Conservation (phyloP, 2,113 vertebrate species). For the Patagioenas fasciata region DNA sequence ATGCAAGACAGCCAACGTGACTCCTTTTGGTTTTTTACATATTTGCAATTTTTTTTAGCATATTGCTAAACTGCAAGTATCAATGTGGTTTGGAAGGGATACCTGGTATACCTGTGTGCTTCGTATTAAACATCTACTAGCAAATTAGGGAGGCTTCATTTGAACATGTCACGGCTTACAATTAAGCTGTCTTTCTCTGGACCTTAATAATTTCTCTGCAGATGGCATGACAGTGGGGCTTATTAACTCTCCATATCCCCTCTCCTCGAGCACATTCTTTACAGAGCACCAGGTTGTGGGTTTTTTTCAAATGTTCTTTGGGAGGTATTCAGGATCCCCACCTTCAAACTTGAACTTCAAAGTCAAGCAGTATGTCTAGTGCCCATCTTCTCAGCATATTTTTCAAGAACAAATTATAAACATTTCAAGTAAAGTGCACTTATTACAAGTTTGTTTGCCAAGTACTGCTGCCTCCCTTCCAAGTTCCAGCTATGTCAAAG, state of each 20-base stretch:
- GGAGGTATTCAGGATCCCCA: neutral
- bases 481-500: slow-evolving; percentile 44
- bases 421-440: slow-evolving; percentile 62
- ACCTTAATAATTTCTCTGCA: neutral
- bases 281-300: neutral
- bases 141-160: neutral
- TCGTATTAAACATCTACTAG: neutral
- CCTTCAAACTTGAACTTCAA: slow-evolving; percentile 52
- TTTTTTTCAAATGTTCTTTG: neutral
- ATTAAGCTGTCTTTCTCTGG: neutral
- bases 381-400: slow-evolving; percentile 60
- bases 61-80: neutral
- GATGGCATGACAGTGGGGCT: neutral
- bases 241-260: neutral
- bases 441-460: slow-evolving; percentile 63
- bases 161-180: neutral
- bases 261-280: slow-evolving; percentile 8
- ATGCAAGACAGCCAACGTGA: neutral
- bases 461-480: slow-evolving; percentile 44
- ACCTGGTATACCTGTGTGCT: neutral
- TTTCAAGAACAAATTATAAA: slow-evolving; percentile 60
- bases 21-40: neutral
- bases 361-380: slow-evolving; percentile 2
- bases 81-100: neutral
- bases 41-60: neutral